Base-by-base conservation (phyloP, 2,888 invertebrate species). In the Eutolmus rufibarbis region DNA sequence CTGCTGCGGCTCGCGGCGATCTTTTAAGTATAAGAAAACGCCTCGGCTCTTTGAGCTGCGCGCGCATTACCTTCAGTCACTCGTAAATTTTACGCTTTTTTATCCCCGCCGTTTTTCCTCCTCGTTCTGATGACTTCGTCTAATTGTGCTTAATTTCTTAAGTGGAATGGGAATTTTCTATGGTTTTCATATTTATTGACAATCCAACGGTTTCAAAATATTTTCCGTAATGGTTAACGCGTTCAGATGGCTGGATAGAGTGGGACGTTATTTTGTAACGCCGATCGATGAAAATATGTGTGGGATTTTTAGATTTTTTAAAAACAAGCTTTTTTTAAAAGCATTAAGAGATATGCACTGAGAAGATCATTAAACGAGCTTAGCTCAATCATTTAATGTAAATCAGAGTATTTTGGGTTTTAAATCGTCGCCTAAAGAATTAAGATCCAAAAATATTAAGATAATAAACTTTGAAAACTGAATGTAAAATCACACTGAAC, bases 161-260 rank as follows among this genome's bases (percentile, higher is more conserved):
- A 74, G 46, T 85, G 28, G 85, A 46, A 74, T 43, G 31, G 19
- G 46, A 85, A 74, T 85, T 85, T 85, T 74, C 74, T 85, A 85
- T 85, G 85, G 85, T 85, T 85, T 85, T 85, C 46, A 85, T 74
- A 74, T 74, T 85, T 74, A 74, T 85, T 85, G 85, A 85, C 85
- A 85, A 85, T 85, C 74, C 23, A 74, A 85, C 43, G 74, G 85
- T 85, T 85, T 85, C 85, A 85, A 85, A 85, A 85, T 85, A 85
- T 85, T 85, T 85, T 84, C 56, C 5, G 31, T 57, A 78, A 40
- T 78, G 12, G 23, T 34, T 79, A 28, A 79, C 31, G 51, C 28
- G 51, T n/a, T 79, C 51, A 19, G 9, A 79, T 23, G n/a, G 51
- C 5, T 28, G 79, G 8, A 34, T n/a, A n/a, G 76, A 46, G 46